A percentile compares a stretch with the other conserved stretches of the same genome.
Evolutionary conservation across 2,888 invertebrate genomes (phyloP).

Genomic region (Metallyticus violacea): DNA sequence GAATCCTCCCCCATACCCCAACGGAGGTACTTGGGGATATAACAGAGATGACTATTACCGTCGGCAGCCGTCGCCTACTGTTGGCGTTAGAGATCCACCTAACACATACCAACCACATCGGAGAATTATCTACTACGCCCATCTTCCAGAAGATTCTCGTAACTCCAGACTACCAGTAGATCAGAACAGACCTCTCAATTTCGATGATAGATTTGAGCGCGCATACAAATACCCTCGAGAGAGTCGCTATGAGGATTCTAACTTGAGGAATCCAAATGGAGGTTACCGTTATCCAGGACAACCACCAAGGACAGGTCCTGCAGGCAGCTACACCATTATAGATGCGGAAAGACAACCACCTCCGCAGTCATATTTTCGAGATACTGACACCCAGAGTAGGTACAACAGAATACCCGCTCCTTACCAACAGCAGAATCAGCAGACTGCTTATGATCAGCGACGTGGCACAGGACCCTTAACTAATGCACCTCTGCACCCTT

Average conservation of each 20-base stretch:
- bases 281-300: conserved; percentile 15
- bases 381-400: not conserved
- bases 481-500: conserved; percentile 4
- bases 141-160: conserved; percentile 27
- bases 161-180: not conserved
- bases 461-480: not conserved
- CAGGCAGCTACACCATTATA: conserved; percentile 31
- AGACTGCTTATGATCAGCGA: not conserved
- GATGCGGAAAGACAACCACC: conserved; percentile 25
- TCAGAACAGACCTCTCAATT: not conserved
- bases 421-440: conserved; percentile 24
- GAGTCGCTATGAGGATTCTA: conserved; percentile 21
- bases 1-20: not conserved
- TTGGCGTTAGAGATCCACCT: not conserved
- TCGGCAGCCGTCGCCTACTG: not conserved
- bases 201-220: not conserved
- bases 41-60: not conserved
- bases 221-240: conserved; percentile 27
- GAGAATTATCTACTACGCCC: conserved; percentile 33
- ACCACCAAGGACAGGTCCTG: not conserved
- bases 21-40: not conserved
- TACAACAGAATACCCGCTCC: conserved; percentile 31
- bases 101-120: conserved; percentile 7
- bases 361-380: conserved; percentile 6
- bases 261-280: not conserved